Base-by-base conservation (phyloP, 2,888 invertebrate genomes). In the Bruchidius siliquastri region DNA sequence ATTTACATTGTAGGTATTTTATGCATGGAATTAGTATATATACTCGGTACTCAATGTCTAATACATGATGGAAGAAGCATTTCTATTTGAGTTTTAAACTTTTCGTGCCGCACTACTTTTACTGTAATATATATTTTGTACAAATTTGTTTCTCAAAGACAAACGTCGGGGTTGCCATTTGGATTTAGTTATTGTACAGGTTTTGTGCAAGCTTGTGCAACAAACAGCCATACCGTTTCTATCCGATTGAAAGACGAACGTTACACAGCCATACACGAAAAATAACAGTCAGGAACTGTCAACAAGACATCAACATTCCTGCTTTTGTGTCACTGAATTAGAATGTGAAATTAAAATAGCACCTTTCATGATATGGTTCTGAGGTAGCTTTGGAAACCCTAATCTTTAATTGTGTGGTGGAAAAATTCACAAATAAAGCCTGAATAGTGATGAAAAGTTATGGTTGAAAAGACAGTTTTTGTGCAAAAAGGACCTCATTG, bases 1-100 rank as follows among this genome's bases (percentile, higher is more conserved):
- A 49, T 49, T 49, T 49, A 49, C 49, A 75, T 69, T 73, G 79
- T 80, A 80, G 78, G 79, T 79, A 80, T 76, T 72, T 74, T 76
- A 74, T 80, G 80, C 80, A 79, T 80, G 79, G 79, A 79, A 72
- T 79, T 80, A 80, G 78, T 80, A 80, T 79, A 80, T 81, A 81
- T 78, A 81, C 81, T 73, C 69, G 70, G 74, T 74, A 73, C 74
- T 74, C 74, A 79, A 74, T 80, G 78, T 80, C 80, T 77, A 79
- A 79, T 77, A 79, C 79, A 78, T 72, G 74, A 73, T 73, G 76
- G 78, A 75, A n/a, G n/a, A n/a, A 74, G 78, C 78, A 77, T 80
- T 79, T 80, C 77, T 77, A 76, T 77, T 77, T 76, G 49, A 49
- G 49, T 49, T 49, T 49, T 49, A 49, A 49, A 49, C 18, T 49